Evolutionary conservation across 2,113 vertebrate species (phyloP), one percentile per base, ranked within the genome.

Genomic region (Phoenicopterus ruber): DNA sequence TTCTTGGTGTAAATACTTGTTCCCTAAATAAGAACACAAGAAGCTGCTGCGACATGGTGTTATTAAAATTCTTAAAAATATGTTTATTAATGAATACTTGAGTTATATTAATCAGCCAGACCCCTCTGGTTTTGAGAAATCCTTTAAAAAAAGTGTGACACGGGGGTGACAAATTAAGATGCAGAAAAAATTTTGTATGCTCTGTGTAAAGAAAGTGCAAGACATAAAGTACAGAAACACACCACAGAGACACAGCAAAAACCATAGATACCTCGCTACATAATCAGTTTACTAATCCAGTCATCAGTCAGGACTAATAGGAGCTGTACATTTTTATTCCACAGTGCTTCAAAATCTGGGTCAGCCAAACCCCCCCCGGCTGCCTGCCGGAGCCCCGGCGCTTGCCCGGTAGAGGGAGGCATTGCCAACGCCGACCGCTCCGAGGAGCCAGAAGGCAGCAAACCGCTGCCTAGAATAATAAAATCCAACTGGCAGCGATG

Each of bases 341-440:
- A 2, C 34, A 28, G 31, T 5, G 46, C 86, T 94, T 81, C 29
- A 7, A 26, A 95, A 96, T 73, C 79, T 63, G 72, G 76, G 55
- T 92, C 82, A 77, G 84, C 31, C 16, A 71, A 79, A 16, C 17
- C 2, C 14, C 13, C 4, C 20, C 6, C 2, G 8, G 47, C 77
- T 49, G 49, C 32, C 63, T 12, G 38, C 6, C 11, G 11, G 63
- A 90, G 38, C 57, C 52, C 65, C 21, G 21, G 18, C 25, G 2
- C 71, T 74, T 94, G 21, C 70, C 88, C 93, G 9, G 92, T 54
- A 96, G 97, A 96, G 97, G 97, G 97, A 95, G 58, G 89, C 97
- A 94, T 94, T 98, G 96, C 94, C 98, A 49, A 72, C 16, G 5
- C 32, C 88, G 42, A 89, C 80, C 90, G 38, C 85, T 86, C 88